Evolutionary conservation across 1,140 invertebrate genomes (phyloP).

Genomic region (Agraylea sexmaculata): DNA sequence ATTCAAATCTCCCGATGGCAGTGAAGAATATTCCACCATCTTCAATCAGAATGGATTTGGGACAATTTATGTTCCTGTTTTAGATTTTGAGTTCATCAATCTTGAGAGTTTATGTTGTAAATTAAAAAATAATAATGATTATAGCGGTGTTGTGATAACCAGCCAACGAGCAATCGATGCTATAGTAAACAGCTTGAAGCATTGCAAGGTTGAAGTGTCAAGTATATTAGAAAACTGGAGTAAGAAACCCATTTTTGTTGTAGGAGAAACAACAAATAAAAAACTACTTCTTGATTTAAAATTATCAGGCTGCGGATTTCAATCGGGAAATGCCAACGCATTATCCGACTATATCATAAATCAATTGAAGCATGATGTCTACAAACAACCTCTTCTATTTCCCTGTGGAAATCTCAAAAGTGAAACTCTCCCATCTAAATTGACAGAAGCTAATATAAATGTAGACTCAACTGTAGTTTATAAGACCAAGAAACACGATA

Average conservation of each 20-base stretch:
- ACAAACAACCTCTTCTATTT: constrained; percentile 32
- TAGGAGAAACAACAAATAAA: constrained; percentile 32
- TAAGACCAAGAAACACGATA: constrained; percentile 7
- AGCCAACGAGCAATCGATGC: constrained; percentile 34
- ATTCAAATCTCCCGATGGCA: constrained; percentile 12
- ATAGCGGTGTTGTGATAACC: constrained; percentile 31
- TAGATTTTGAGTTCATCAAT: constrained; percentile 33
- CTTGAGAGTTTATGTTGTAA: constrained; percentile 24
- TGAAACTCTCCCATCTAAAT: constrained; percentile 27
- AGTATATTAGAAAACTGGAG: constrained; percentile 23
- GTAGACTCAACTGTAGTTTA: constrained; percentile 23
- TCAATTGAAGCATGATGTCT: constrained; percentile 22
- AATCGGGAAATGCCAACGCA: constrained; percentile 33
- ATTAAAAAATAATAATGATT: constrained; percentile 24
- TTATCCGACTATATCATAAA: constrained; percentile 30
- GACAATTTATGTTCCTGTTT: constrained; percentile 13
- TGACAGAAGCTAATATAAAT: constrained; percentile 24
- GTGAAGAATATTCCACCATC: constrained; percentile 3
- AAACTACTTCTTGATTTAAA: constrained; percentile 24
- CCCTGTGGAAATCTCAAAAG: constrained; percentile 37
- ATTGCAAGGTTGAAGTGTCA: constrained; percentile 9
- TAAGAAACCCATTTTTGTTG: constrained; percentile 31
- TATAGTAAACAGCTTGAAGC: constrained; percentile 22
- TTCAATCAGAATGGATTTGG: constrained; percentile 10
- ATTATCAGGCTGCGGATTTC: constrained; percentile 26